Evolutionary conservation across 2,797 vertebrate genomes (phyloP), one percentile per base, ranked within the genome.

Genomic region (Gambusia yucatana): DNA sequence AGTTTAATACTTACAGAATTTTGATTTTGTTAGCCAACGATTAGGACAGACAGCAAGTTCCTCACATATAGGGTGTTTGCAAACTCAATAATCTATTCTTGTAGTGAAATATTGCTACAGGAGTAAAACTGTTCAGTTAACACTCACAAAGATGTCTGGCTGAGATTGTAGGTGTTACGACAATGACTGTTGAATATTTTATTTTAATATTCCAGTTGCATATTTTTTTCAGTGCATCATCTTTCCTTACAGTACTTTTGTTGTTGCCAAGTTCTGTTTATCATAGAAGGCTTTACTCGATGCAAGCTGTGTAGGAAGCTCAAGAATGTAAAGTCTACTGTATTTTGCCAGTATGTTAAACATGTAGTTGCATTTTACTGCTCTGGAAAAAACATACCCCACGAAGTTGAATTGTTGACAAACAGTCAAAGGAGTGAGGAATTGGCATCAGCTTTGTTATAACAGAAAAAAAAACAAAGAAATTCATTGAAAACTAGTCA

Each of bases 331-430:
- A 30, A 72, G 50, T 47, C 6, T 20, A 36, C 16, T 80, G 63
- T 65, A 63, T 74, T 70, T 73, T 76, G 55, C 46, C 67, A n/a
- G 16, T 76, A 30, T 77, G 44, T 43, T 44, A 80, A 55, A 39
- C 79, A 52, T 43, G 69, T 17, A 6, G 78, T 16, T 61, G 57
- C 28, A 63, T 30, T 17, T 82, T 75, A 55, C 86, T 82, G 83
- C 16, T 28, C 22, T 63, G 57, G 41, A 28, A 3, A 25, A 47
- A 47, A 17, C 13, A 46, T 47, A 47, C 46, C 76, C 72, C 70
- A 36, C 57, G 47, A 71, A 79, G 67, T 41, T 72, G 44, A 86
- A 84, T 84, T 90, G 84, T 90, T 84, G 95, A 95, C 93, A 95
- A 95, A 96, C 93, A 93, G 81, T 82, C 72, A 77, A 81, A 82